Percentiles rank a stretch among this genome's conserved stretches.
Conservation (phyloP, 2,888 invertebrate genomes). For the Gonocerus acuteangulatus region DNA sequence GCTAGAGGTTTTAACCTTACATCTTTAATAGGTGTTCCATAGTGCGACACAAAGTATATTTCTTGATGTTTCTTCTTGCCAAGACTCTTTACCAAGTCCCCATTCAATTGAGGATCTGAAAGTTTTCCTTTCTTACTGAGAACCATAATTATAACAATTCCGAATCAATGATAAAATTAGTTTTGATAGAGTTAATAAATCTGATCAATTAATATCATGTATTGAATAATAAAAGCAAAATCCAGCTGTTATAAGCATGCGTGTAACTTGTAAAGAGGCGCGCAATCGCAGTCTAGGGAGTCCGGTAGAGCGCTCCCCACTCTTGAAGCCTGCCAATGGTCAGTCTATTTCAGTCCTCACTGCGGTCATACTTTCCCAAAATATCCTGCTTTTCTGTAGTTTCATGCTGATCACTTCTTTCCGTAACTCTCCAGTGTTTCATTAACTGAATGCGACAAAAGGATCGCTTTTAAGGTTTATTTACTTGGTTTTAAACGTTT, state of each 20-base stretch:
- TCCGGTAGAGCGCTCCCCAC: neutral
- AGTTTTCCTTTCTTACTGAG: neutral
- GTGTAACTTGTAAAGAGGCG: slow-evolving; percentile 9
- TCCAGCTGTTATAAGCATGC: slow-evolving; percentile 5
- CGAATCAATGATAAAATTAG: too few relatives aligned
- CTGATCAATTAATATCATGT: too few relatives aligned
- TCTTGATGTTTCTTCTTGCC: neutral
- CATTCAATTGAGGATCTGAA: neutral
- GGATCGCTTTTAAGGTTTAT: neutral
- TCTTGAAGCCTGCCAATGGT: neutral
- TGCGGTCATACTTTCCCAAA: slow-evolving; percentile 33
- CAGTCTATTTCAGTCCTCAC: slow-evolving; percentile 33
- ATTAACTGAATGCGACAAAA: too few relatives aligned
- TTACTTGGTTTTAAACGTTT: neutral
- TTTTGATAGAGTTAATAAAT: too few relatives aligned
- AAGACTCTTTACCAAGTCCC: neutral
- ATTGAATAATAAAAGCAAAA: too few relatives aligned
- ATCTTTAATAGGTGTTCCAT: neutral
- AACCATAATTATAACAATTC: too few relatives aligned
- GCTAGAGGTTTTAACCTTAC: neutral
- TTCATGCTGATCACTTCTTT: neutral
- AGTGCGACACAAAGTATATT: neutral
- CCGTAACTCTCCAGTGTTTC: slow-evolving; percentile 2
- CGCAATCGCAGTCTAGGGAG: slow-evolving; percentile 5
- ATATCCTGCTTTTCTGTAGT: slow-evolving; percentile 25